Evolutionary conservation across 2,888 invertebrate genomes (phyloP).

Genomic region (Actias luna): DNA sequence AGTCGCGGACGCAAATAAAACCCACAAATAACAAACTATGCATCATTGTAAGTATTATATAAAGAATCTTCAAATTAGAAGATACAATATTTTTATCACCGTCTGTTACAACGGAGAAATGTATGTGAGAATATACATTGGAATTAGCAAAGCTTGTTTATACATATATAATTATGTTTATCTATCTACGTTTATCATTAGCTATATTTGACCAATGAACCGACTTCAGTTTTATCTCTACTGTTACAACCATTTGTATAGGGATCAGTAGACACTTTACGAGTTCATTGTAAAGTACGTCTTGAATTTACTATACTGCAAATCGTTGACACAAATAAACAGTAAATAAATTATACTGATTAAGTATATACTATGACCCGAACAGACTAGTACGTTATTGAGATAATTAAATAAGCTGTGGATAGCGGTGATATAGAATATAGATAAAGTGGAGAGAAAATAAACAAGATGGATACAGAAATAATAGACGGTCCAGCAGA

Average conservation of each 20-base stretch:
- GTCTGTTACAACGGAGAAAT: not conserved
- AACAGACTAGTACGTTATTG: not conserved
- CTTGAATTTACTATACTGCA: not conserved
- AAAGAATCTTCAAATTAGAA: not conserved
- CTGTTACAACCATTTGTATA: not conserved
- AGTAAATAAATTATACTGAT: not conserved
- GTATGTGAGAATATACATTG: not conserved
- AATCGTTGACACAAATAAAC: not conserved
- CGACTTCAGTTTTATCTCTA: not conserved
- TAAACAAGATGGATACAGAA: not conserved
- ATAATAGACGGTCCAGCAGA: not conserved
- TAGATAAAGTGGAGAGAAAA: not conserved
- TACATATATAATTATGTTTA: not conserved
- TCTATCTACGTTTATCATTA: slow-evolving; percentile 2
- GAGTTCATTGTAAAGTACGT: not conserved
- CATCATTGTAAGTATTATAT: not conserved
- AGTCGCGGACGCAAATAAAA: too few relatives aligned
- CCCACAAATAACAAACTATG: not conserved
- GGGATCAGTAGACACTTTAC: not conserved
- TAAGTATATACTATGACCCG: not conserved
- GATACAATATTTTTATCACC: not conserved
- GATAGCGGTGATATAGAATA: not conserved
- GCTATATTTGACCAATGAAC: not conserved
- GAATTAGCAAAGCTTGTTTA: not conserved
- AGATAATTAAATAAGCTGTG: not conserved